A percentile compares a stretch with the other conserved stretches of the same genome.
These are phyloP conservation scores for Andrena fulva DNA, from an alignment of 2,888 invertebrate genomes.

Conservation along the genomic window DNA sequence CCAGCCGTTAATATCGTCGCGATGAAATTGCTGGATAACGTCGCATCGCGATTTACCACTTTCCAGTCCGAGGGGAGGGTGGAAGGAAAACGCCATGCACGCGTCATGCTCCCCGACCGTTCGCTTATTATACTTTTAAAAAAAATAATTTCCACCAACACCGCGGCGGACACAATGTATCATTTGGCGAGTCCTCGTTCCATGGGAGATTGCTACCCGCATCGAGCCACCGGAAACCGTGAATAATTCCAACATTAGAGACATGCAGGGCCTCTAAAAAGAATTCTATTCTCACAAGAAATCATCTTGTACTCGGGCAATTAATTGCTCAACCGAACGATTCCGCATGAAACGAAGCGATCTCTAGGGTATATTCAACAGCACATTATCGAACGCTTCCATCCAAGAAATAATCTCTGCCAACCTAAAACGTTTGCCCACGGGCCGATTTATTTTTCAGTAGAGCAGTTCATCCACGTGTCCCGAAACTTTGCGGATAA, in stretches of 20 bases:
- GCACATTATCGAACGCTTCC: background rate
- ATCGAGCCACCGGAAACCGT: background rate
- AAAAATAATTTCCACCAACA: constrained; percentile 1
- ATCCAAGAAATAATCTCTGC: background rate
- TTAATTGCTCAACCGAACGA: background rate
- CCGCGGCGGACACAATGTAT: constrained; percentile 4
- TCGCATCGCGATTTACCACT: constrained; percentile 34
- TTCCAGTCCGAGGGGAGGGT: background rate
- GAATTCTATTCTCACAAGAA: too few species aligned
- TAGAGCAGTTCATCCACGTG: background rate
- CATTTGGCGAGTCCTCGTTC: background rate
- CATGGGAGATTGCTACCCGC: background rate
- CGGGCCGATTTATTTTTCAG: background rate
- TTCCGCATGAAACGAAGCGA: background rate
- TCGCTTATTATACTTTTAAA: constrained; percentile 9
- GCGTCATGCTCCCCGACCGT: background rate
- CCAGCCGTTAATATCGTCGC: constrained; percentile 50
- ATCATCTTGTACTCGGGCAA: too few species aligned
- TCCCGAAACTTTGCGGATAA: background rate
- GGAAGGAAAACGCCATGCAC: background rate
- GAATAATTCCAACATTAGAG: background rate
- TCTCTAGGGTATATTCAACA: background rate
- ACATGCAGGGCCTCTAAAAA: background rate
- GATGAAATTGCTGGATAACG: constrained; percentile 49
- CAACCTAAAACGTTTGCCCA: background rate